Evolutionary conservation across 2,113 vertebrate species (phyloP), one percentile per base, ranked within the genome.

Genomic region (Etia nguti): DNA sequence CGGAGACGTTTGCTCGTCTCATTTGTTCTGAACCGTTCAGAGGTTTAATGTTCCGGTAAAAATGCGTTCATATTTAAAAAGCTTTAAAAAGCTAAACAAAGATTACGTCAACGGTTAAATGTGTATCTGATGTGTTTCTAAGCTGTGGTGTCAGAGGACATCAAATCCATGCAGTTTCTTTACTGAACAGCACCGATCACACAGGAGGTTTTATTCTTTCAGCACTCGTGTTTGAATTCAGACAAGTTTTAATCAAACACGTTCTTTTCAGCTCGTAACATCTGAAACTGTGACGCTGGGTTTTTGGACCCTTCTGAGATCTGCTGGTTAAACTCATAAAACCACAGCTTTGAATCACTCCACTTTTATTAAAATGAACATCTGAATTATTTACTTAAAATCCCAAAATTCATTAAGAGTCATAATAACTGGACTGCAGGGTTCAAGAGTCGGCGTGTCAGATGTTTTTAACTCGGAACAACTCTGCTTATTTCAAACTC

Each of bases 191-290:
- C 59, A 60, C 20, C 29, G 9, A 34, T 60, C 8, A 60, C 26
- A 60, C 57, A 0, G 16, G 59, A 62, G 59, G 2, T 62, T 62
- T 62, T 62, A 36, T 62, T 62, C 18, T 0, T 6, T 36, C 16
- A 36, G 18, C 59, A n/a, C 10, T 36, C 18, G 31, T 11, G 16
- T 62, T 41, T 41, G 10, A 41, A 38, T 38, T 38, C 8, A 38
- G 10, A 34, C 5, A 6, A 10, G 11, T 43, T 65, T 65, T 0
- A 36, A 12, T 62, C 59, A 62, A 4, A 62, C 10, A n/a, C 0
- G 2, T 3, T 41, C 6, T 6, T 9, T 6, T 24, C 0, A 0
- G 0, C 2, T 46, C 0, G 1, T 46, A 70, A 43, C n/a, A 41
- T 24, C 22, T 41, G 36, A 70, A 70, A 38, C 34, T 24, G 36